phyloP scores from a whole-genome alignment of 2,113 vertebrate genomes.

The Synchiropus splendidus region DNA sequence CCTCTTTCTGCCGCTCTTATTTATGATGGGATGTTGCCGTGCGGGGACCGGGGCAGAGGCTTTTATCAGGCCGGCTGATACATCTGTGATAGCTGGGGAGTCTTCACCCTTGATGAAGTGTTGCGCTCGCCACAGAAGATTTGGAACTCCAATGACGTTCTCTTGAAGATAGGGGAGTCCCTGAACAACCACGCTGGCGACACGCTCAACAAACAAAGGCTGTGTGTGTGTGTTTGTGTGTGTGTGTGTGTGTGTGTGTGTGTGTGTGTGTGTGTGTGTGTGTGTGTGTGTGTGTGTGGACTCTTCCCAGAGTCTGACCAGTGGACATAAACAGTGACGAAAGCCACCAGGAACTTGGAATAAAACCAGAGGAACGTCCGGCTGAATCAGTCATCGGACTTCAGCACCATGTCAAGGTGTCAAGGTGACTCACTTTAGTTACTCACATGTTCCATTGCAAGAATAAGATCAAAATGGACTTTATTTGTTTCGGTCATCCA shows the following conservation, averaged over 20 bases:
- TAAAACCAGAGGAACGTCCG: too few relatives aligned
- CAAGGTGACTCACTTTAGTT: too few relatives aligned
- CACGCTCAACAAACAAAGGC: conserved; percentile 79
- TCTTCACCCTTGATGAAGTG: conserved; percentile 97
- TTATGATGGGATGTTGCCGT: conserved; percentile 98
- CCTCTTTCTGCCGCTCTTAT: conserved; percentile 86
- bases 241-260: conserved; percentile 51
- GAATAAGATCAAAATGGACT: too few relatives aligned
- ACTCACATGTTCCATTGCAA: too few relatives aligned
- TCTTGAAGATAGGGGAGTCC: conserved; percentile 75
- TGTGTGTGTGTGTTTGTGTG: too few relatives aligned
- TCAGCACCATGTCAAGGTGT: too few relatives aligned
- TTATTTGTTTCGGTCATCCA: too few relatives aligned
- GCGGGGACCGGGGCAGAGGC: conserved; percentile 79
- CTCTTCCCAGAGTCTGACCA: too few relatives aligned
- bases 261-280: conserved; percentile 9
- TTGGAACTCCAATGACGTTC: conserved; percentile 91
- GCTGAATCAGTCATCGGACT: too few relatives aligned
- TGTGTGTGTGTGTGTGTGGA: too few relatives aligned
- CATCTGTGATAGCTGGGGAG: conserved; percentile 89
- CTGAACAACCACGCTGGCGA: conserved; percentile 72
- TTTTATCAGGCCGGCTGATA: conserved; percentile 97
- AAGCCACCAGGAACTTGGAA: too few relatives aligned
- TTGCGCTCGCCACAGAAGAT: conserved; percentile 85
- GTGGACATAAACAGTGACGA: too few relatives aligned